Evolutionary conservation across 2,113 vertebrate species (phyloP), one percentile per base, ranked within the genome.

Genomic region (Zeus faber): DNA sequence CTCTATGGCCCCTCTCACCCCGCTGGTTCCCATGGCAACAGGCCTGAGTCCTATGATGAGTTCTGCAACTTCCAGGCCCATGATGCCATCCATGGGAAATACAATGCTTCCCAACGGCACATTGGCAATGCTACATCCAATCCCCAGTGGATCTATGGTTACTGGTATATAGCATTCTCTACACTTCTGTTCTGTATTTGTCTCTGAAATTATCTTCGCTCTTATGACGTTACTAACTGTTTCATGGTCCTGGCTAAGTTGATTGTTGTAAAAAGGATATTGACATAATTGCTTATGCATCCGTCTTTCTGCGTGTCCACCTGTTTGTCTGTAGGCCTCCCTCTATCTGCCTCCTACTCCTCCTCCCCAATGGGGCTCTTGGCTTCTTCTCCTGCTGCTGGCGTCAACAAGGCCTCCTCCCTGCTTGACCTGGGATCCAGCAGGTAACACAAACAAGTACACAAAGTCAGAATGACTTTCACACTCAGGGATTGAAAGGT

Each of bases 381-480:
- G n/a, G n/a, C n/a, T n/a, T 67, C 80, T 14, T 50, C 89, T 74
- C 69, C 88, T 71, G 83, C 76, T 45, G 37, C 52, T 54, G 58
- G 31, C 49, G 88, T 94, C 20, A 91, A 92, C 80, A 95, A 87
- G 65, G 83, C 91, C 16, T 88, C 93, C 55, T 91, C 93, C 6
- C 73, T 97, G 44, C 90, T 98, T 37, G 95, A 98, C 74, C 79
- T 96, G 65, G 91, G 91, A 80, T 95, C 93, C 64, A 93, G 89
- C 88, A 97, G 97, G 97, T 98, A 92, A 74, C 83, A 53, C 49
- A 29, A n/a, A 33, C 7, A 35, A 3, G 50, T 6, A 33, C 14
- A 55, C 3, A n/a, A n/a, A 2, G 3, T 11, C 33, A 37, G 33
- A 37, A 37, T n/a, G n/a, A 37, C 33, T 29, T 5, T 3, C 1